Conservation (phyloP, 2,113 vertebrate species). For the Scolopax mira region DNA sequence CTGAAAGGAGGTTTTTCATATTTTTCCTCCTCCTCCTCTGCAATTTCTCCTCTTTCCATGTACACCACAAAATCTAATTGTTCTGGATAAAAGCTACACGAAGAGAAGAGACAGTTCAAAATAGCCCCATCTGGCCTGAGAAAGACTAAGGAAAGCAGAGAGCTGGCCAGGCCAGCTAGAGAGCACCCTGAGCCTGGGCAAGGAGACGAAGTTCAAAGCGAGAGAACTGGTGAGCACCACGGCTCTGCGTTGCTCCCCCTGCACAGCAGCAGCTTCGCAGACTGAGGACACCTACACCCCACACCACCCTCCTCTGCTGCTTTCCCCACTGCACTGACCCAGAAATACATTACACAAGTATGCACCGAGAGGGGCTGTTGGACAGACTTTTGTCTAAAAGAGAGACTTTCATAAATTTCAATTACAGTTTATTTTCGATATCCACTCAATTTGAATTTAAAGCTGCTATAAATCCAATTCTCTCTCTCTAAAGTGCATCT, state of each 20-base stretch:
- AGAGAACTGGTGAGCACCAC: accelerated
- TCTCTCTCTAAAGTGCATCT: background rate
- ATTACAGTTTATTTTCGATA: background rate
- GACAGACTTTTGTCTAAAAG: background rate
- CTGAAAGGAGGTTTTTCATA: background rate
- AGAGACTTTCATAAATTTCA: background rate
- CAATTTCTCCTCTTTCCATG: background rate
- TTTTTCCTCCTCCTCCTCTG: background rate
- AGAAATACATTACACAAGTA: background rate
- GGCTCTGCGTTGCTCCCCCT: background rate
- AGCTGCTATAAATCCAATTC: background rate
- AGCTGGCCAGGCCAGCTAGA: background rate
- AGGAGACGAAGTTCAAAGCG: background rate
- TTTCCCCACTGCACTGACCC: background rate
- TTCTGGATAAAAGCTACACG: background rate
- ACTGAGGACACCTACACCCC: background rate
- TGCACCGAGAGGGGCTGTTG: background rate
- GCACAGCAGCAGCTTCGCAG: background rate
- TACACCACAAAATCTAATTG: background rate
- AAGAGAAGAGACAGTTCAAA: background rate
- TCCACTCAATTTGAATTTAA: background rate
- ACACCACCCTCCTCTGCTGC: background rate
- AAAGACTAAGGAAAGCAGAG: background rate
- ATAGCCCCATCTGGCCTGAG: accelerated
- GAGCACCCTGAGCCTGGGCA: background rate